A percentile compares a stretch with the other conserved stretches of the same genome.
Evolutionary conservation across 2,113 vertebrate species (phyloP).

Genomic region (Chamaea fasciata): DNA sequence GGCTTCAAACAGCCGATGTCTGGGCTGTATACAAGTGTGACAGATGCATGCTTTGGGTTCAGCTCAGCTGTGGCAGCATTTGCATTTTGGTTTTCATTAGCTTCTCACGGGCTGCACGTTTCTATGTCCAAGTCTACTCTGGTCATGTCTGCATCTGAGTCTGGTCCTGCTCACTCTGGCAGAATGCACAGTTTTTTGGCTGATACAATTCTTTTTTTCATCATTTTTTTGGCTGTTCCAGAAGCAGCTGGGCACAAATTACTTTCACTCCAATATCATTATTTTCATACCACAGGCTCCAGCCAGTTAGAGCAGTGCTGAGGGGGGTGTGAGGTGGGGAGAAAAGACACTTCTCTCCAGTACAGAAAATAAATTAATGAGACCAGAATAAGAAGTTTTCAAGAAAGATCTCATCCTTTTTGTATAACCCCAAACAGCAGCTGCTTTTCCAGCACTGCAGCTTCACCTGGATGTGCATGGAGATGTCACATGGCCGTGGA

Average conservation of each 20-base stretch:
- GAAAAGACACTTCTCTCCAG: not conserved
- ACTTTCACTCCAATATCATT: not conserved
- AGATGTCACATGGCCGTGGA: not conserved
- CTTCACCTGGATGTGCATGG: not conserved
- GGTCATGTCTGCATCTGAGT: not conserved
- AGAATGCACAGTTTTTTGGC: not conserved
- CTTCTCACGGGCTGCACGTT: not conserved
- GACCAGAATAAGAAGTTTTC: not conserved
- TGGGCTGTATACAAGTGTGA: not conserved
- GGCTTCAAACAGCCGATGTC: not conserved
- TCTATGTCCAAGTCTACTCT: accelerated
- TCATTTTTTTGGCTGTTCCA: not conserved
- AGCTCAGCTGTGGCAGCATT: not conserved
- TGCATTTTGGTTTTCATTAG: not conserved
- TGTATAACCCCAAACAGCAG: not conserved
- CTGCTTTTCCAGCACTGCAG: not conserved
- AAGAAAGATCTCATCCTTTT: not conserved
- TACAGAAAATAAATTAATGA: not conserved
- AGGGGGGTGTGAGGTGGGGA: accelerated
- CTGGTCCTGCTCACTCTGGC: not conserved
- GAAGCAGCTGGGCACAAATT: not conserved
- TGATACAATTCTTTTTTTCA: not conserved
- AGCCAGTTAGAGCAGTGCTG: not conserved
- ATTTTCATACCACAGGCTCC: not conserved
- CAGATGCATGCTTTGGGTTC: not conserved